Evolutionary conservation across 2,113 vertebrate species (phyloP), one percentile per base, ranked within the genome.

Genomic region (Cranoglanis bouderius): DNA sequence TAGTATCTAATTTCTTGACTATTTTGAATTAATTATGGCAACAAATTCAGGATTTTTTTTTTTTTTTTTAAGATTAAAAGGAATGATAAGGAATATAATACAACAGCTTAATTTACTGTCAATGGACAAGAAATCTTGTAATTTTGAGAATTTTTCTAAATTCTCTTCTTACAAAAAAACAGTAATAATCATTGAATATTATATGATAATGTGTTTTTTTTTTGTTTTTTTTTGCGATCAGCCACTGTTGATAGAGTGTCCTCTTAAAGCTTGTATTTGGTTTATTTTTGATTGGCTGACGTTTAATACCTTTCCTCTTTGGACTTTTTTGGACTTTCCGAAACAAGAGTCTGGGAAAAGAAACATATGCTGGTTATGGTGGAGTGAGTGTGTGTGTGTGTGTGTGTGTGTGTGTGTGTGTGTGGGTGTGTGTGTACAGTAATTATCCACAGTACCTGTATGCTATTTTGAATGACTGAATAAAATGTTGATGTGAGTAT

Each of bases 291-390:
- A 40, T n/a, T 43, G 35, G 12, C 18, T 78, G 16, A 43, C 6
- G 24, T 72, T 57, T 35, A 65, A 29, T n/a, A 16, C 14, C 10
- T 14, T 59, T 57, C 43, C 7, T 72, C 49, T 35, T 38, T 77
- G 24, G 26, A 80, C 18, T 82, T 46, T 35, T 29, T 21, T 40
- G 63, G 49, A 88, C 77, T 82, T 87, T 70, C 77, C n/a, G 4
- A 57, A 53, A 72, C 80, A 57, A 24, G 13, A 53, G 78, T 38
- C 12, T 87, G 61, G 21, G 29, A 65, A 49, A 38, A 29, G 38
- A 63, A 26, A 38, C 35, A 38, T 63, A 38, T 63, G 55, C 7
- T 32, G 18, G 8, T 82, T n/a, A 55, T 51, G 29, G 53, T 59
- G 67, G 29, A 38, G 63, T 86, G 70, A 61, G 35, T 77, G 4